Evolutionary conservation across 1,140 invertebrate species (phyloP), one percentile per base, ranked within the genome.

Genomic region (Tyrophagus putrescentiae): DNA sequence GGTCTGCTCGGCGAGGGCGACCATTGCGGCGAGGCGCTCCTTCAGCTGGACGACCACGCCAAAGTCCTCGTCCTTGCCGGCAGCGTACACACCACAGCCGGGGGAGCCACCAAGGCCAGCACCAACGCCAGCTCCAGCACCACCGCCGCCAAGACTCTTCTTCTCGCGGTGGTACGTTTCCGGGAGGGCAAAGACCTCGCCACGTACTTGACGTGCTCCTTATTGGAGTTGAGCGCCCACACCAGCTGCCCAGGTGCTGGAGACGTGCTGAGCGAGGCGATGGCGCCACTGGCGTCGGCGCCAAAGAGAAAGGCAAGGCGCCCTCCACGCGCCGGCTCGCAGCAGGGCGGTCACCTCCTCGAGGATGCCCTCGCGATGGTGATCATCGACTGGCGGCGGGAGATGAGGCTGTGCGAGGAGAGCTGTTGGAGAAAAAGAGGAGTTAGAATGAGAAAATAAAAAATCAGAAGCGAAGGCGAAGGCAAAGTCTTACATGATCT

Each of bases 401-500:
- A 13, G 27, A 54, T 54, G 1, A 54, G 4, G 39, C 39, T 54
- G 2, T 54, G 3, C 1, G 52, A 27, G 11, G 52, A 54, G 21
- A 3, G n/a, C 52, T 54, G 11, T 54, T 32, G 25, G 25, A 54
- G 39, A 32, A 54, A 2, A 3, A 31, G 39, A 9, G 7, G 7
- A 18, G 6, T 53, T 9, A 32, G 5, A 7, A 29, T n/a, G n/a
- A 11, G 7, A 31, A 5, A 53, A 53, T 27, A 9, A 53, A n/a
- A 53, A 32, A 7, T 13, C 45, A 52, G 39, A n/a, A n/a, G n/a
- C n/a, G n/a, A n/a, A n/a, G n/a, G n/a, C n/a, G n/a, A n/a, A n/a
- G n/a, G n/a, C n/a, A n/a, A n/a, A n/a, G n/a, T n/a, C 52, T 54
- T 54, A 54, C 52, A 32, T 54, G 5, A 54, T 54, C 27, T 54